phyloP scores from a whole-genome alignment of 2,797 vertebrate genomes.

The Schizothorax lantsangensis region DNA sequence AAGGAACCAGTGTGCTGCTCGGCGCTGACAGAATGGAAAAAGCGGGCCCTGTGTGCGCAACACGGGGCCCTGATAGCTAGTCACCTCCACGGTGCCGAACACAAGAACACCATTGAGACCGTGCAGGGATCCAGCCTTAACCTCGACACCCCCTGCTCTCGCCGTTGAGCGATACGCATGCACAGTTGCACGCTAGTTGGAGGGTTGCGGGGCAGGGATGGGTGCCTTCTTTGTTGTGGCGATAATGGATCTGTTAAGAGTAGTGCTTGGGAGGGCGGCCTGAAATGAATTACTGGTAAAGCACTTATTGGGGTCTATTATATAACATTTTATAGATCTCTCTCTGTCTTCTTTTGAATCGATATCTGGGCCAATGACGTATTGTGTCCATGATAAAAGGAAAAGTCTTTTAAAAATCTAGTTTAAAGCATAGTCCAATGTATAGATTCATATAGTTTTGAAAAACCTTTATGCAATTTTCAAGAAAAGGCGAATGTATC shows the following conservation, averaged over 20 bases:
- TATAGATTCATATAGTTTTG: background rate
- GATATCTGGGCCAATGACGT: background rate
- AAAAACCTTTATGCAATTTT: background rate
- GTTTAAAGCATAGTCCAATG: background rate
- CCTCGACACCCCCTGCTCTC: background rate
- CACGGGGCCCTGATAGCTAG: constrained; percentile 64
- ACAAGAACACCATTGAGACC: constrained; percentile 56
- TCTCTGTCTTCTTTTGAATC: constrained; percentile 15
- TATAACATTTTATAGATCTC: constrained; percentile 18
- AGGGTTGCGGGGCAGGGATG: background rate
- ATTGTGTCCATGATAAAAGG: background rate
- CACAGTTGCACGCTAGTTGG: background rate
- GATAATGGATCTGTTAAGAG: constrained; percentile 17
- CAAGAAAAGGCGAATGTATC: background rate
- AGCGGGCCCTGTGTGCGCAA: constrained; percentile 76
- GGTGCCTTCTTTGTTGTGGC: constrained; percentile 18
- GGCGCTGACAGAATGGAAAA: constrained; percentile 84
- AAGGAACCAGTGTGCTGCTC: constrained; percentile 79
- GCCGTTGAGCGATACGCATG: constrained; percentile 30
- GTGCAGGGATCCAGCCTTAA: constrained; percentile 25
- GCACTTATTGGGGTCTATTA: constrained; percentile 31
- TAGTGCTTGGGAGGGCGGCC: background rate
- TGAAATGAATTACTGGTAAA: constrained; percentile 28
- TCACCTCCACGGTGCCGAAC: constrained; percentile 61
- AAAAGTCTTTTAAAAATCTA: constrained; percentile 6